Evolutionary conservation across 2,888 invertebrate species (phyloP).

Genomic region (Tipula confusa): DNA sequence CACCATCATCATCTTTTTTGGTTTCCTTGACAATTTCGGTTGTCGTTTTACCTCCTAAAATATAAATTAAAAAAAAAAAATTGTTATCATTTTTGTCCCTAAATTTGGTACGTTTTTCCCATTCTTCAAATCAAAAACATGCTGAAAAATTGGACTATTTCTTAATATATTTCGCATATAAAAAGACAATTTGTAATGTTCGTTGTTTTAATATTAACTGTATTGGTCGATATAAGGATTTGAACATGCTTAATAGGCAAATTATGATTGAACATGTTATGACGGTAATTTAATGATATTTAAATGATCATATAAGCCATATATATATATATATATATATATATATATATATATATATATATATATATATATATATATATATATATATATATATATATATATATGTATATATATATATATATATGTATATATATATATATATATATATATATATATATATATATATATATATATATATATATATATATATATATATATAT

Average conservation of each 20-base stretch:
- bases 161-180: not conserved
- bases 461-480: too few species aligned
- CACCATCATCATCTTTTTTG: slow-evolving; percentile 57
- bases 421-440: too few species aligned
- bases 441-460: too few species aligned
- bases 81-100: not conserved
- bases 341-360: too few species aligned
- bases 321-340: too few species aligned
- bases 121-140: not conserved
- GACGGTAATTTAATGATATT: not conserved
- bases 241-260: not conserved
- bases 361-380: too few species aligned
- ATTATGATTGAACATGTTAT: not conserved
- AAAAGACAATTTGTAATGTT: too few species aligned
- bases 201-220: too few species aligned
- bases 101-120: not conserved
- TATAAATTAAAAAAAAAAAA: not conserved
- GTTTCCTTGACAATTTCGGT: slow-evolving; percentile 44
- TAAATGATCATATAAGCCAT: not conserved
- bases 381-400: too few species aligned
- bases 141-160: not conserved
- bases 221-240: not conserved
- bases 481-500: too few species aligned
- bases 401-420: too few species aligned
- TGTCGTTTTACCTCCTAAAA: slow-evolving; percentile 42